These are phyloP conservation scores for Calephelis perditalis DNA, from an alignment of 2,888 invertebrate genomes.

Conservation along the genomic window DNA sequence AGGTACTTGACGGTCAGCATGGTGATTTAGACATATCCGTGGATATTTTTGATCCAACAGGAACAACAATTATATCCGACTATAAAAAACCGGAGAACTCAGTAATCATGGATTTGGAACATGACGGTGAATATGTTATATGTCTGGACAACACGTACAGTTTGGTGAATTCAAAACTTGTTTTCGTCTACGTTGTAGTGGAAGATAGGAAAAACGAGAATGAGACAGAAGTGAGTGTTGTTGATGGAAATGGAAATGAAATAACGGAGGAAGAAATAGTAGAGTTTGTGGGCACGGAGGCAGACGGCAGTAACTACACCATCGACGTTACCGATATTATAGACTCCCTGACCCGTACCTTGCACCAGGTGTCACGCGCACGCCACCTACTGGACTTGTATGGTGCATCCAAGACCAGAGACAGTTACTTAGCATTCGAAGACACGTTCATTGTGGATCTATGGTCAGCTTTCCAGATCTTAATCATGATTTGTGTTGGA, in stretches of 20 bases:
- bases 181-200: conserved; percentile 86
- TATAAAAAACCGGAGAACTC: conserved; percentile 83
- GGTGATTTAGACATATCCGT: conserved; percentile 91
- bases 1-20: conserved; percentile 88
- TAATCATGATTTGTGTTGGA: conserved; percentile 85
- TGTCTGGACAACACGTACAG: conserved; percentile 94
- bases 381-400: conserved; percentile 82
- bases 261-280: conserved; percentile 44
- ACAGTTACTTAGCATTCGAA: conserved; percentile 87
- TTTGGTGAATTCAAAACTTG: conserved; percentile 86
- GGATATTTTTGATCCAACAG: conserved; percentile 81
- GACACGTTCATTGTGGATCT: conserved; percentile 89
- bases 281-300: conserved; percentile 52
- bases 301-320: conserved; percentile 46
- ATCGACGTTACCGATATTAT: conserved; percentile 76
- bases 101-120: conserved; percentile 78
- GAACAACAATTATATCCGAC: conserved; percentile 79
- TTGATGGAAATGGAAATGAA: conserved; percentile 42
- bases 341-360: conserved; percentile 80
- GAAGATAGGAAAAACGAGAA: conserved; percentile 73
- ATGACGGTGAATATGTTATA: conserved; percentile 86
- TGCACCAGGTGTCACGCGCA: conserved; percentile 79
- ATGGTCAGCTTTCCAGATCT: conserved; percentile 86
- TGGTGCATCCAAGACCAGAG: conserved; percentile 87
- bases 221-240: conserved; percentile 38